Evolutionary conservation across 2,113 vertebrate genomes (phyloP).

Genomic region (Tretioscincus oriximinensis): DNA sequence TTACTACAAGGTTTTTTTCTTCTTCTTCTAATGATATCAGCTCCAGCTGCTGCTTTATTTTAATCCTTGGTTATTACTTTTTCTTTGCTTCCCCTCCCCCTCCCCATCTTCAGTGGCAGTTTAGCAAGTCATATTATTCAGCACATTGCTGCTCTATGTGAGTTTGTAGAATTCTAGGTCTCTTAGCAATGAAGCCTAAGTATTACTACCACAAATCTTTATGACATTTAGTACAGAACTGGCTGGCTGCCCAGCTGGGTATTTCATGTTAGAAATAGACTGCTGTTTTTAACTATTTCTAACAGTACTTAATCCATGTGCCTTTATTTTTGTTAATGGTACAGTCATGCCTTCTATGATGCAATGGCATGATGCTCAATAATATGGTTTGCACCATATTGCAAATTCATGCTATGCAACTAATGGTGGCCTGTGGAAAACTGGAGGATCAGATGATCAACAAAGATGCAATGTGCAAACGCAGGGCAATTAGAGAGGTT

Average conservation of each 20-base stretch:
- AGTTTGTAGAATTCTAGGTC: neutral
- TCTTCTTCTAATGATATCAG: neutral
- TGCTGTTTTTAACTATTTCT: neutral
- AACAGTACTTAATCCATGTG: neutral
- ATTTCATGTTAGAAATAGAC: neutral
- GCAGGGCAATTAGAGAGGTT: too few species aligned
- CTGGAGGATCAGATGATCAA: too few species aligned
- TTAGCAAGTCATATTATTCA: neutral
- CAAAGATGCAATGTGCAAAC: too few species aligned
- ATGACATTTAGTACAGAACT: neutral
- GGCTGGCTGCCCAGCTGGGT: neutral
- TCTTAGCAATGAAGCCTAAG: constrained; percentile 10
- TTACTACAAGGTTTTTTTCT: neutral
- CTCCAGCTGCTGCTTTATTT: constrained; percentile 26
- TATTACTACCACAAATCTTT: constrained; percentile 2
- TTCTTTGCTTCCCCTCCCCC: too few species aligned
- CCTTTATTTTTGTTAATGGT: neutral
- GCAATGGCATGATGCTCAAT: too few species aligned
- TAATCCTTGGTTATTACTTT: constrained; percentile 17
- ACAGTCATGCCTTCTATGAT: too few species aligned
- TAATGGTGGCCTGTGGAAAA: too few species aligned
- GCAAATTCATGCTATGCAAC: too few species aligned
- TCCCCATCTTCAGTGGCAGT: neutral
- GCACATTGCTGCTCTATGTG: neutral
- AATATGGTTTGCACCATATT: too few species aligned